phyloP scores from a whole-genome alignment of 1,140 invertebrate species.

The Drosophila leontia region DNA sequence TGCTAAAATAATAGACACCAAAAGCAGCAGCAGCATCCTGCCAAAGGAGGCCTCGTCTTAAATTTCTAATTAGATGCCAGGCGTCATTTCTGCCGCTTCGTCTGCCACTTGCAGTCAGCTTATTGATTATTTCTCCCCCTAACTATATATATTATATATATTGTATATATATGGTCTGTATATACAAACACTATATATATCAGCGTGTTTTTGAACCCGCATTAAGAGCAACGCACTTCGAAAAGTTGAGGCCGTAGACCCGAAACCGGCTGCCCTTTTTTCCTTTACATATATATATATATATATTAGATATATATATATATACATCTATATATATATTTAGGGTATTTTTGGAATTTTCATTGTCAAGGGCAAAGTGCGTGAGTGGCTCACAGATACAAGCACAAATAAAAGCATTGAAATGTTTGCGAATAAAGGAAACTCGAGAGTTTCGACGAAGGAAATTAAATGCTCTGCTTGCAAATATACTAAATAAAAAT shows the following conservation, averaged over 20 bases:
- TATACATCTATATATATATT: conserved; percentile 1
- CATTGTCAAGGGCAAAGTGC: conserved; percentile 68
- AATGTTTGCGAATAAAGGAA: conserved; percentile 6
- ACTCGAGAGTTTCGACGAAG: background rate
- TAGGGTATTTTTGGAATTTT: conserved; percentile 30
- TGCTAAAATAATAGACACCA: conserved; percentile 56
- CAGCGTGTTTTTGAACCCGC: conserved; percentile 33
- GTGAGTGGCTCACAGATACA: conserved; percentile 40
- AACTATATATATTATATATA: conserved; percentile 1
- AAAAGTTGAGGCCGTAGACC: conserved; percentile 44
- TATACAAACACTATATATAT: conserved; percentile 5
- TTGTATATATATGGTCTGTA: background rate
- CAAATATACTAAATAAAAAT: background rate
- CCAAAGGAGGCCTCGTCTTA: conserved; percentile 38
- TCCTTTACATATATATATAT: background rate
- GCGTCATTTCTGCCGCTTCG: conserved; percentile 23
- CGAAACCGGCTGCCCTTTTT: conserved; percentile 47
- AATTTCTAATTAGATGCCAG: conserved; percentile 66
- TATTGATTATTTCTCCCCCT: conserved; percentile 49
- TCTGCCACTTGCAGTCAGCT: conserved; percentile 25
- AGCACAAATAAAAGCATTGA: background rate
- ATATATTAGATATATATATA: background rate
- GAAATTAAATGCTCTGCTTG: background rate
- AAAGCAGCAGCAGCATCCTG: conserved; percentile 4
- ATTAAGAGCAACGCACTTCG: conserved; percentile 36